These are phyloP conservation scores for Melanotaenia trifasciata DNA, from an alignment of 2,797 vertebrate species.

Conservation along the genomic window DNA sequence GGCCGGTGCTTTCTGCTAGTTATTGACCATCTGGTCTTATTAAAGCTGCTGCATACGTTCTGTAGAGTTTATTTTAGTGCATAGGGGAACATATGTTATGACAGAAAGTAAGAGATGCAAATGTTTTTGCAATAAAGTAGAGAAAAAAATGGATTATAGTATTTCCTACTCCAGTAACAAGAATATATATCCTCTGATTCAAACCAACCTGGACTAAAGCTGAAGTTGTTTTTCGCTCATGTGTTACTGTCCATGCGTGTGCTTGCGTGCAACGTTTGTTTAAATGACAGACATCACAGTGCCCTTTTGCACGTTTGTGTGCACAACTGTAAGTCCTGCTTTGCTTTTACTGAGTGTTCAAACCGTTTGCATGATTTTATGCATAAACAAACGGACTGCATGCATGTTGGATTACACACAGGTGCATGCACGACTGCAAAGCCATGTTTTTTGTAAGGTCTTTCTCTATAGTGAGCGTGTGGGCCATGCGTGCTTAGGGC, in stretches of 20 bases:
- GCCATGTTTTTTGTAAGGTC: not conserved
- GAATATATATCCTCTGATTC: constrained; percentile 14
- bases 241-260: not conserved
- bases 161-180: not conserved
- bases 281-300: not conserved
- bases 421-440: not conserved
- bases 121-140: constrained; percentile 9
- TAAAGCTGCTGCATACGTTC: constrained; percentile 32
- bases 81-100: constrained; percentile 19
- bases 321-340: not conserved
- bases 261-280: not conserved
- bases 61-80: constrained; percentile 31
- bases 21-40: constrained; percentile 60
- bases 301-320: not conserved
- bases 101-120: constrained; percentile 6
- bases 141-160: not conserved
- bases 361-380: not conserved
- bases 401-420: not conserved
- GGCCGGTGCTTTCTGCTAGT: constrained; percentile 51
- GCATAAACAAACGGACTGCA: not conserved
- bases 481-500: constrained; percentile 33
- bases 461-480: constrained; percentile 40
- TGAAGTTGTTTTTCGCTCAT: not conserved
- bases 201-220: constrained; percentile 13
- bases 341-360: not conserved